Conservation (phyloP, 2,113 vertebrate species). For the Rhinopithecus roxellana region DNA sequence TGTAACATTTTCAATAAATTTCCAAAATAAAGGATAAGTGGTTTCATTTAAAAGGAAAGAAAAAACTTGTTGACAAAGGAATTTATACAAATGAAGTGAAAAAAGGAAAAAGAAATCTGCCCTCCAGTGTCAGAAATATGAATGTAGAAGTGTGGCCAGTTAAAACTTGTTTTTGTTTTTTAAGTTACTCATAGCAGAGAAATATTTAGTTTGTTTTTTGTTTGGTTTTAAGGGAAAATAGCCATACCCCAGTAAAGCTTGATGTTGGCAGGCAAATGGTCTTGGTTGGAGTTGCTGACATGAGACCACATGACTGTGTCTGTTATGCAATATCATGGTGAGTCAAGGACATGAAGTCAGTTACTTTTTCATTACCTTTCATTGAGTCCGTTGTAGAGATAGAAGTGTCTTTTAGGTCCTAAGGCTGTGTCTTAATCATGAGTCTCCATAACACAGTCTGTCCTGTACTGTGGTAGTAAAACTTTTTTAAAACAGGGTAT, state of each 20-base stretch:
- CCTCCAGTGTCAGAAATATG: not conserved
- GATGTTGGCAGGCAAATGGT: not conserved
- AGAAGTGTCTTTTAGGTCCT: not conserved
- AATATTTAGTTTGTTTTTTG: not conserved
- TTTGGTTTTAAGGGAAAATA: not conserved
- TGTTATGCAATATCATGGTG: not conserved
- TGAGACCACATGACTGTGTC: not conserved
- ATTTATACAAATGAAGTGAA: not conserved
- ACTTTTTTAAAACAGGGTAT: not conserved
- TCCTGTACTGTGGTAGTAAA: not conserved
- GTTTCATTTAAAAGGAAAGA: constrained; percentile 23
- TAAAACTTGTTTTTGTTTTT: not conserved
- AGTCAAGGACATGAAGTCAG: not conserved
- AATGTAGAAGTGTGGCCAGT: not conserved
- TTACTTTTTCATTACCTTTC: not conserved
- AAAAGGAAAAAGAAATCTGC: not conserved
- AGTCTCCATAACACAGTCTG: not conserved
- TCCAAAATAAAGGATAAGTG: not conserved
- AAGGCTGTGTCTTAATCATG: not conserved
- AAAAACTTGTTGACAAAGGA: not conserved
- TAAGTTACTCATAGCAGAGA: not conserved
- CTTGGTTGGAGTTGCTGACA: not conserved
- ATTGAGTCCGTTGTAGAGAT: not conserved
- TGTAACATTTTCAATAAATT: not conserved
- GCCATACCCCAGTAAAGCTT: not conserved